Evolutionary conservation across 2,888 invertebrate species (phyloP).

Genomic region (Aphidoletes aphidimyza): DNA sequence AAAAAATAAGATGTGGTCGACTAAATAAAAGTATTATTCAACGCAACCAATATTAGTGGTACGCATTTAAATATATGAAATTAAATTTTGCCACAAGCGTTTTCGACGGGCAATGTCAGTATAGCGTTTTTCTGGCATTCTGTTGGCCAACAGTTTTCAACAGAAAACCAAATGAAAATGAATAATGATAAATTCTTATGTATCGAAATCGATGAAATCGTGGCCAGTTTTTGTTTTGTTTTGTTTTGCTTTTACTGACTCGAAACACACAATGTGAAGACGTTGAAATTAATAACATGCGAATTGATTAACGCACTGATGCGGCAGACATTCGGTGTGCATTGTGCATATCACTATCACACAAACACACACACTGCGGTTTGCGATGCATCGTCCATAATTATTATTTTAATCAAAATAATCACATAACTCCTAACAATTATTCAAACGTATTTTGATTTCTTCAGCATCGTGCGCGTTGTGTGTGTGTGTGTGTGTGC

Average conservation of each 20-base stretch:
- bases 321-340: neutral
- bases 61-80: constrained; percentile 25
- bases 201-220: constrained; percentile 17
- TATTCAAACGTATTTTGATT: constrained; percentile 27
- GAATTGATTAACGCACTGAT: neutral
- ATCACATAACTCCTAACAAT: constrained; percentile 22
- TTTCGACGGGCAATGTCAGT: too few relatives aligned
- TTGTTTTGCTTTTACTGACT: neutral
- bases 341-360: too few relatives aligned
- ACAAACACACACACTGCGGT: too few relatives aligned
- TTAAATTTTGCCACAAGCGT: constrained; percentile 32
- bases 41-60: neutral
- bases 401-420: constrained; percentile 27
- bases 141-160: neutral
- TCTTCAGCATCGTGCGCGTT: neutral
- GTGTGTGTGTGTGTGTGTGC: neutral
- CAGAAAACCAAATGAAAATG: neutral
- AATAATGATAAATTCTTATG: neutral
- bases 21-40: neutral
- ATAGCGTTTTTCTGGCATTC: too few relatives aligned
- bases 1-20: neutral
- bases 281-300: constrained; percentile 4
- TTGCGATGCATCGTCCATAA: neutral
- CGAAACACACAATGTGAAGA: neutral
- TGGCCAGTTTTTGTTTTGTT: neutral